phyloP scores from a whole-genome alignment of 1,140 invertebrate species.

The Sitodiplosis mosellana region DNA sequence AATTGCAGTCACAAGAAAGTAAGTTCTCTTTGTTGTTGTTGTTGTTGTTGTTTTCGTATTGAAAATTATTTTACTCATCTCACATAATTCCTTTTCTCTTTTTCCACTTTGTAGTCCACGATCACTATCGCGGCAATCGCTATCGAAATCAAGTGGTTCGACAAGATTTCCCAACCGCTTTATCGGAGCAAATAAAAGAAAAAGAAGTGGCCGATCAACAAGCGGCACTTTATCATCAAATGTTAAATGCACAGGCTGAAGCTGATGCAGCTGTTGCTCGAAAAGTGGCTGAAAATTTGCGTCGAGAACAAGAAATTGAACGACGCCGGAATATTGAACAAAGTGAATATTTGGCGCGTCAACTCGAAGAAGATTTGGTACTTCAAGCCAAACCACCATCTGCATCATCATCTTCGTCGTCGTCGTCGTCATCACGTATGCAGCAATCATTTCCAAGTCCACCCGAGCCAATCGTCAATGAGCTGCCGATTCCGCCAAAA shows the following conservation, averaged over 20 bases:
- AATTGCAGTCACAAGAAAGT: conserved; percentile 82
- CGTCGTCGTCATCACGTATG: not conserved
- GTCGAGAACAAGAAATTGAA: conserved; percentile 36
- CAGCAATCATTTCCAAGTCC: not conserved
- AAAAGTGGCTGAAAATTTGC: conserved; percentile 41
- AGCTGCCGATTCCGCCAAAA: not conserved
- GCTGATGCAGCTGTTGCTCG: conserved; percentile 45
- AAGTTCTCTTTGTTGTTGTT: conserved; percentile 24
- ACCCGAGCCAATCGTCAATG: not conserved
- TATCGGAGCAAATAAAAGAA: conserved; percentile 63
- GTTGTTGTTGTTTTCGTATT: conserved; percentile 5
- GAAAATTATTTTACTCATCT: conserved; percentile 1
- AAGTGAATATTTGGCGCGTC: conserved; percentile 27
- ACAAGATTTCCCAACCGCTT: conserved; percentile 70
- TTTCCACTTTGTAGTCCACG: conserved; percentile 36
- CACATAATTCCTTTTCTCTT: not conserved
- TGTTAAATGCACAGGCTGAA: conserved; percentile 48
- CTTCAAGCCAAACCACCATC: no score
- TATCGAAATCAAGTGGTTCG: conserved; percentile 70
- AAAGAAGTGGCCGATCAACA: conserved; percentile 39
- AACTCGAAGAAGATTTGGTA: conserved; percentile 18
- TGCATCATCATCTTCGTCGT: no score
- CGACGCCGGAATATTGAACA: conserved; percentile 29
- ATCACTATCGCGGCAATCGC: conserved; percentile 71
- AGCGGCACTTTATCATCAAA: conserved; percentile 37